Base-by-base conservation (phyloP, 2,113 vertebrate species). In the Leucoraja erinaceus region DNA sequence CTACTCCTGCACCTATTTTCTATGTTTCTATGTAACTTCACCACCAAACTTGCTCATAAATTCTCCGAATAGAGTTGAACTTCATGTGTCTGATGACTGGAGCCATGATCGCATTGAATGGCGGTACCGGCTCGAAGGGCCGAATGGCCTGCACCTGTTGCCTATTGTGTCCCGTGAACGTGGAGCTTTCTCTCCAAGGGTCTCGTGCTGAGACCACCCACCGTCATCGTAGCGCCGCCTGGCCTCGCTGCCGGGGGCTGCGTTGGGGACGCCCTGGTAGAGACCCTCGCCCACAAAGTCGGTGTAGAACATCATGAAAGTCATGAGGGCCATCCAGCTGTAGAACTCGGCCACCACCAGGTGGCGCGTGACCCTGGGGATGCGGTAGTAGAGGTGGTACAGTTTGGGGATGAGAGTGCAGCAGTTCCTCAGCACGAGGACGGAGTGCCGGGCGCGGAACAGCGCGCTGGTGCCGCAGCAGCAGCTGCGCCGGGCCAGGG, bases 271-370 rank as follows among this genome's bases (percentile, higher is more conserved):
- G 0, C 98, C 97, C 0, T 96, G 95, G 95, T 98, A 98, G 14
- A 98, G 95, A 38, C 97, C 96, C 93, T 98, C 97, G 0, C 97
- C 98, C 0, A 98, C 95, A 0, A 98, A 98, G 93, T 98, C 98
- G 0, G 98, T 97, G 94, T 98, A 98, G 94, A 98, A 98, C 1
- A 98, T 95, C 66, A 97, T 96, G 95, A 98, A 97, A 0, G 97
- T 97, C 97, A 98, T 98, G 72, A 98, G 95, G 0, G 96, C 97
- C 97, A 97, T 98, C 98, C 98, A 98, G 94, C 97, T 98, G 95
- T 96, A 98, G 31, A 98, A 95, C 95, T 98, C 97, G 0, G 98
- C 97, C 93, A 98, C 93, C 0, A 98, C 98, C 22, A 98, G 97
- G 16, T 95, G 95, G 3, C 95, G 95, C 83, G 97, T 95, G 93